A percentile compares a stretch with the other conserved stretches of the same genome.
phyloP scores from a whole-genome alignment of 30 jellyfish, hydroid and myxozoan genomes.

The Chironex yamaguchii region DNA sequence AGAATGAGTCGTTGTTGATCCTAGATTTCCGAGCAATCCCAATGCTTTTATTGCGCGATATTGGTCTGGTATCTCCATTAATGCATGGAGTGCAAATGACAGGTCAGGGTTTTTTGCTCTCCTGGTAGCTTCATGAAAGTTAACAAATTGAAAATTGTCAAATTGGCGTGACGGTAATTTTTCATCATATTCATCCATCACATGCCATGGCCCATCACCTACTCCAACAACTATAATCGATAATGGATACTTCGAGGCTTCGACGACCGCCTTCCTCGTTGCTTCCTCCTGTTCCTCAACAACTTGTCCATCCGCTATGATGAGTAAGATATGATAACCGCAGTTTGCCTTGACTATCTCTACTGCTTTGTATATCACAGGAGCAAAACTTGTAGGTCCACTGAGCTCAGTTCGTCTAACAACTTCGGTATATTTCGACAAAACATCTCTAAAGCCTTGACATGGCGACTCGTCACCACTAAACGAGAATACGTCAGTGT shows the following conservation, averaged over 20 bases:
- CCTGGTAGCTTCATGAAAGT: conserved; percentile 67
- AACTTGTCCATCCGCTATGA: conserved; percentile 92
- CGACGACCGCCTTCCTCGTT: conserved; percentile 78
- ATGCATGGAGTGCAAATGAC: conserved; percentile 85
- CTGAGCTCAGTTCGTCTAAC: conserved; percentile 78
- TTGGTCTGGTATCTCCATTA: conserved; percentile 96
- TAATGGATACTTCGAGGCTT: conserved; percentile 81
- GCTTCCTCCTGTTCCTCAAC: conserved; percentile 77
- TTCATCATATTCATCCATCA: conserved; percentile 84
- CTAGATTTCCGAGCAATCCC: conserved; percentile 60
- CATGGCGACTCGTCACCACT: conserved; percentile 73
- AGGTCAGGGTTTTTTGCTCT: conserved; percentile 73
- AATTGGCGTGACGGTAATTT: conserved; percentile 74
- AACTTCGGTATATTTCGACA: conserved; percentile 63
- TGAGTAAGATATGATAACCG: conserved; percentile 75
- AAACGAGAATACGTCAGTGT: conserved; percentile 73
- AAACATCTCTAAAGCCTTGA: conserved; percentile 76
- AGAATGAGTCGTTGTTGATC: too few relatives aligned
- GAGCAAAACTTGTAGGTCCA: conserved; percentile 93
- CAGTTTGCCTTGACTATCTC: conserved; percentile 37
- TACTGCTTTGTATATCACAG: conserved; percentile 77
- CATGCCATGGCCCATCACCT: conserved; percentile 96
- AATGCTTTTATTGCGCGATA: conserved; percentile 66
- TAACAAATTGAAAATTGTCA: conserved; percentile 91
- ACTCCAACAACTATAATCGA: conserved; percentile 91